Base-by-base conservation (phyloP, 2,113 vertebrate species). In the Xiphophorus maculatus region DNA sequence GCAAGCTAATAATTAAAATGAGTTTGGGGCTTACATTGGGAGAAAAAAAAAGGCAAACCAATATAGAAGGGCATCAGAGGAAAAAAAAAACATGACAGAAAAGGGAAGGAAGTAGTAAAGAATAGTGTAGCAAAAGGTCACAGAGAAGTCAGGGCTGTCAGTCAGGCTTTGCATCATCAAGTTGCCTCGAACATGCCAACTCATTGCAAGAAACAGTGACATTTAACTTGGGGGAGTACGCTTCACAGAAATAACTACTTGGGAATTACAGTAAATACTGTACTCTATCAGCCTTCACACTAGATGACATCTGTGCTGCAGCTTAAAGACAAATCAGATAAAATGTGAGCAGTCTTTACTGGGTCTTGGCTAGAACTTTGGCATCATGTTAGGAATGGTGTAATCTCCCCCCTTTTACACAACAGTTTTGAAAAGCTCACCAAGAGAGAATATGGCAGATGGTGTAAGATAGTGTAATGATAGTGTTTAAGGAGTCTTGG, bases 201-300 rank as follows among this genome's bases (percentile, higher is more conserved):
- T 84, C 79, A 86, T n/a, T 64, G 63, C 44, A 72, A 82, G 28
- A 86, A 83, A 75, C 37, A 84, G 72, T 60, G 40, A 42, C 3
- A 27, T 66, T 71, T 81, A 35, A 61, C 12, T 27, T 44, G 25
- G 61, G 61, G 33, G 63, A 80, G 40, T 27, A 70, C 66, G 29
- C 17, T 77, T 63, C 73, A 66, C 68, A 35, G 40, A 71, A 74
- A 69, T 25, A 37, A 7, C 28, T 28, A 19, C 48, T 42, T 14
- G 13, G 40, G 35, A 37, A 42, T 13, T 42, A 42, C 3, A 37
- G 35, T 10, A 37, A 37, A 15, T 42, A 42, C 13, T 42, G 14
- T 42, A 15, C 15, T 13, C 12, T 42, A 42, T 15, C 14, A 13
- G 3, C 40, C 3, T 42, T 61, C 19, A 9, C 19, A 54, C 19